Conservation (phyloP, 2,113 vertebrate species). For the Microcebus tavaratra region DNA sequence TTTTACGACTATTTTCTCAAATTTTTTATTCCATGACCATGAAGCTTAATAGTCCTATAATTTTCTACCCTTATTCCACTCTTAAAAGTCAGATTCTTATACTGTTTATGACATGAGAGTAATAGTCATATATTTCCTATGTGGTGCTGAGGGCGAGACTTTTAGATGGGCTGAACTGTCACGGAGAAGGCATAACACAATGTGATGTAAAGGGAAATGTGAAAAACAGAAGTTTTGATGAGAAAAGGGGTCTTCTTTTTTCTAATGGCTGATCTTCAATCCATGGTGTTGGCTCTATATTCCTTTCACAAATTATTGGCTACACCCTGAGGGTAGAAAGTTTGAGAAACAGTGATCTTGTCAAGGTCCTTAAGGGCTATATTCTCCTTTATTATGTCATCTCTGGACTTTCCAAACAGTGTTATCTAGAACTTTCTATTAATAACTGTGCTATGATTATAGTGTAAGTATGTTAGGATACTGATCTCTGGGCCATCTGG, state of each 20-base stretch:
- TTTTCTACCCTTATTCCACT: background rate
- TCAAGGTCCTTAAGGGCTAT: background rate
- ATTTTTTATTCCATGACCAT: background rate
- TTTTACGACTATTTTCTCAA: background rate
- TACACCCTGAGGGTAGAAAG: background rate
- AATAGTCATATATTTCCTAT: background rate
- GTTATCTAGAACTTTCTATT: background rate
- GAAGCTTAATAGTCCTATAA: background rate
- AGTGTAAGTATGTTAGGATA: background rate
- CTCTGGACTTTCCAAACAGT: background rate
- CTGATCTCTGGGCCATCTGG: background rate
- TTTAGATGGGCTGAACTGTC: background rate
- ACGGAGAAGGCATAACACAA: background rate
- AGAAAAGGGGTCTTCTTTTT: background rate
- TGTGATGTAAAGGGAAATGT: background rate
- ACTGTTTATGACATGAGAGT: background rate
- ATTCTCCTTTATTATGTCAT: background rate
- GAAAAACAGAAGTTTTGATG: background rate
- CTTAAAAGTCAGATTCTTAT: background rate
- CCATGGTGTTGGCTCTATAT: background rate
- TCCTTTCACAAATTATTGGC: background rate
- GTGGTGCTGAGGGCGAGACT: background rate
- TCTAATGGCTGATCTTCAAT: background rate
- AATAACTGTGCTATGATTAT: background rate
- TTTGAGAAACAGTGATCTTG: background rate